Evolutionary conservation across 2,888 invertebrate genomes (phyloP).

Genomic region (Patella depressa): DNA sequence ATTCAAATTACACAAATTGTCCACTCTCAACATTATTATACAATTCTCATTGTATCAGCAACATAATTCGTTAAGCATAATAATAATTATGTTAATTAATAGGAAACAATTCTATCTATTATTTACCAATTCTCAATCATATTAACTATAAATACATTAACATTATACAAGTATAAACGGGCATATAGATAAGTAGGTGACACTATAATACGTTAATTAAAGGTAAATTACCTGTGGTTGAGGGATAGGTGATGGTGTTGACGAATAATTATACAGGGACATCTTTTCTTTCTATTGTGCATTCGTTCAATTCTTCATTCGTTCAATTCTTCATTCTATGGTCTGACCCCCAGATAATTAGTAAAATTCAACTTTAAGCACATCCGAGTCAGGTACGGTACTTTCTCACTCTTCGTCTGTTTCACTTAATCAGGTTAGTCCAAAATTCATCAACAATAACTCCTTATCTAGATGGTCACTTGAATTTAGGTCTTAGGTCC

Average conservation of each 20-base stretch:
- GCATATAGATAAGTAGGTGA: too few relatives aligned
- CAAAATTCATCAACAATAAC: conserved; percentile 3
- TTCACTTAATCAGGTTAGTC: background rate
- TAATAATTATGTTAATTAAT: too few relatives aligned
- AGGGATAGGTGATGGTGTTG: conserved; percentile 1
- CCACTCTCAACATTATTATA: too few relatives aligned
- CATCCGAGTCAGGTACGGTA: background rate
- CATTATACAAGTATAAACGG: too few relatives aligned
- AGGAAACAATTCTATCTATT: too few relatives aligned
- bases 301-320: conserved; percentile 10
- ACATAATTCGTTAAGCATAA: too few relatives aligned
- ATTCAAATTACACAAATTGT: too few relatives aligned
- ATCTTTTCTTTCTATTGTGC: background rate
- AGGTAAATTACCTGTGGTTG: conserved; percentile 8
- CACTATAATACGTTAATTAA: background rate
- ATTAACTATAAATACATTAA: too few relatives aligned
- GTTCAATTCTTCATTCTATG: conserved; percentile 6
- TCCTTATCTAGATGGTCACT: conserved; percentile 9
- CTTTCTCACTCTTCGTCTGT: background rate
- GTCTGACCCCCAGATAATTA: background rate
- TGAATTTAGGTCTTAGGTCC: conserved; percentile 8
- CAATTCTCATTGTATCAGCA: too few relatives aligned
- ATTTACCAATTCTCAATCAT: too few relatives aligned
- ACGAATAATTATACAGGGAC: conserved; percentile 6
- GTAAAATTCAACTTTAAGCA: background rate